These are phyloP conservation scores for Oscheius myriophilus DNA, from an alignment of 2,888 invertebrate species.

Conservation along the genomic window DNA sequence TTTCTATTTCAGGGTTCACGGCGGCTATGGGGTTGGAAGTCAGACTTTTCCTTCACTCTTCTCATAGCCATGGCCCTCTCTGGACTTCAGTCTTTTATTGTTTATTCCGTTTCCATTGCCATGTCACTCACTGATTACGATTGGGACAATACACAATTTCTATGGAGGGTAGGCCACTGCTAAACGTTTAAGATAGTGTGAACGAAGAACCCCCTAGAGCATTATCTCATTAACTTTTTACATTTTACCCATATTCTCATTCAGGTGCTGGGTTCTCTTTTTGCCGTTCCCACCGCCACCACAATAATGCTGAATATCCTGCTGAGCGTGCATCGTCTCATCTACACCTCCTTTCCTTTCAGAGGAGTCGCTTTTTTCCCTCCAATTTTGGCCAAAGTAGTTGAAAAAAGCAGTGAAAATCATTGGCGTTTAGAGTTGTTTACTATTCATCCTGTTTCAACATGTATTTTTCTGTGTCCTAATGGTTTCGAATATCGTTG, in stretches of 20 bases:
- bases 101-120: background rate
- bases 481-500: background rate
- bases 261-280: constrained; percentile 15
- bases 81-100: background rate
- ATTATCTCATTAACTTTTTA: too few relatives aligned
- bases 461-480: background rate
- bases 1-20: background rate
- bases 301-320: constrained; percentile 5
- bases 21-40: constrained; percentile 16
- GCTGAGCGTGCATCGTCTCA: constrained; percentile 1
- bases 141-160: background rate
- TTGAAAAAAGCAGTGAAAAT: background rate
- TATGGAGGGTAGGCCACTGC: background rate
- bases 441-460: background rate
- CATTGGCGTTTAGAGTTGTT: background rate
- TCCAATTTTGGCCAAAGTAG: constrained; percentile 10
- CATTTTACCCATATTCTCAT: background rate
- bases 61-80: background rate
- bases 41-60: constrained; percentile 13
- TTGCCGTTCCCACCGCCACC: background rate
- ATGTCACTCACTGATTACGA: background rate
- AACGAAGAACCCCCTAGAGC: too few relatives aligned
- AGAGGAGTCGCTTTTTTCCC: background rate
- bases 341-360: constrained; percentile 5
- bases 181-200: background rate